Base-by-base conservation (phyloP, 2,113 vertebrate genomes). In the Callipepla squamata region DNA sequence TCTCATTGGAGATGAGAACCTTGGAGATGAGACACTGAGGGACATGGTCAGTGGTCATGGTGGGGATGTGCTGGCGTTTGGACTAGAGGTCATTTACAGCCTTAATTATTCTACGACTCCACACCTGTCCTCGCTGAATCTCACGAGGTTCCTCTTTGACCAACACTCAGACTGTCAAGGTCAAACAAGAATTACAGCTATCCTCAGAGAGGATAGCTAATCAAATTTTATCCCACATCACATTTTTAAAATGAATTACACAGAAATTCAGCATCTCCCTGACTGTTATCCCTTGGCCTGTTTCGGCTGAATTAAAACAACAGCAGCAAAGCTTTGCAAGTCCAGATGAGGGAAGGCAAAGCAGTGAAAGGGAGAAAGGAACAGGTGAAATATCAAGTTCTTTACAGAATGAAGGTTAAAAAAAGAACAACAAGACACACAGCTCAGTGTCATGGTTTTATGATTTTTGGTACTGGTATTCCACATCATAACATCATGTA, bases 361-460 rank as follows among this genome's bases (percentile, higher is more conserved):
- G 18, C 0, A 0, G 50, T 50, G 21, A 8, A 18, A 36, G 11
- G 13, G 28, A 2, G 10, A 65, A 47, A 62, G 1, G 1, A 3
- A 2, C 2, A 14, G 66, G 28, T 9, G 34, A 80, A 66, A 1
- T 8, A 13, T 28, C 20, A 7, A 9, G 51, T 84, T 80, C 55
- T 11, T 16, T 47, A 22, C 38, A 11, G 36, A 85, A 66, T 22
- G 4, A 34, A 9, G 4, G 5, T 44, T 40, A 18, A 74, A 62
- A 83, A 8, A 17, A 28, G 14, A 16, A 23, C 20, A 47, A 51
- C 25, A 26, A 44, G 44, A 17, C 14, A 51, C 13, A 22, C 21
- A 63, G 17, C 38, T 67, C 1, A 1, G 5, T 1, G 2, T n/a
- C n/a, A n/a, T n/a, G n/a, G n/a, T n/a, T n/a, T n/a, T n/a, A n/a